A percentile compares a stretch with the other conserved stretches of the same genome.
Evolutionary conservation across 1,140 invertebrate species (phyloP).

Genomic region (Cecropterus lyciades): DNA sequence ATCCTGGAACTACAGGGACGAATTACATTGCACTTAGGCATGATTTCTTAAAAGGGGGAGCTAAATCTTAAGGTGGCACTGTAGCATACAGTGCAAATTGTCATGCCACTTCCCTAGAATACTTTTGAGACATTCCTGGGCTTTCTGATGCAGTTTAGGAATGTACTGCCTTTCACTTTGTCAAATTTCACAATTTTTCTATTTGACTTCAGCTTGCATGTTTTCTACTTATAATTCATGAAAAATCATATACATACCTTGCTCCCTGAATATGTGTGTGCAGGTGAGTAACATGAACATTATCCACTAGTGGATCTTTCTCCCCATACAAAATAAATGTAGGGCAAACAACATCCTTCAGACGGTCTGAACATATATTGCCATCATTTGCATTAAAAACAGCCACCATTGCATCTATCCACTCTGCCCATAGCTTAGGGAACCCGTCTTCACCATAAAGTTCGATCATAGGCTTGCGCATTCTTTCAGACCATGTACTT

Average conservation of each 20-base stretch:
- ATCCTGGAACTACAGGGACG: no score
- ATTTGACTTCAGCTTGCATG: no score
- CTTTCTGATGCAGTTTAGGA: no score
- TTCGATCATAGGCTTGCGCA: slow-evolving; percentile 89
- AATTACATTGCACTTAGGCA: no score
- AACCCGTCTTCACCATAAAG: slow-evolving; percentile 92
- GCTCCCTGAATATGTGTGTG: slow-evolving; percentile 87
- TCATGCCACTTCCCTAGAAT: no score
- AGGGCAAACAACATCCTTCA: slow-evolving; percentile 88
- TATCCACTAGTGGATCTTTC: slow-evolving; percentile 91
- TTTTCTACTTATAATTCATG: no score
- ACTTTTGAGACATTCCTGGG: no score
- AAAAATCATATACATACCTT: slow-evolving; percentile 80
- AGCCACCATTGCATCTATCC: slow-evolving; percentile 88
- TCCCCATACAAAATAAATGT: slow-evolving; percentile 93
- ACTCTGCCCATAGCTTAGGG: slow-evolving; percentile 87
- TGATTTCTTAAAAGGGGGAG: no score
- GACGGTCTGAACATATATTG: slow-evolving; percentile 88
- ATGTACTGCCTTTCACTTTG: no score
- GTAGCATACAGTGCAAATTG: no score
- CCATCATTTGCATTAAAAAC: slow-evolving; percentile 86
- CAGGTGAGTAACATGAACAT: slow-evolving; percentile 90
- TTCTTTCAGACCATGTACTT: slow-evolving; percentile 91
- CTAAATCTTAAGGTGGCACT: no score
- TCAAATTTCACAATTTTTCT: no score